A percentile compares a stretch with the other conserved stretches of the same genome.
phyloP scores from a whole-genome alignment of 2,888 invertebrate species.

The Orchesella flavescens region DNA sequence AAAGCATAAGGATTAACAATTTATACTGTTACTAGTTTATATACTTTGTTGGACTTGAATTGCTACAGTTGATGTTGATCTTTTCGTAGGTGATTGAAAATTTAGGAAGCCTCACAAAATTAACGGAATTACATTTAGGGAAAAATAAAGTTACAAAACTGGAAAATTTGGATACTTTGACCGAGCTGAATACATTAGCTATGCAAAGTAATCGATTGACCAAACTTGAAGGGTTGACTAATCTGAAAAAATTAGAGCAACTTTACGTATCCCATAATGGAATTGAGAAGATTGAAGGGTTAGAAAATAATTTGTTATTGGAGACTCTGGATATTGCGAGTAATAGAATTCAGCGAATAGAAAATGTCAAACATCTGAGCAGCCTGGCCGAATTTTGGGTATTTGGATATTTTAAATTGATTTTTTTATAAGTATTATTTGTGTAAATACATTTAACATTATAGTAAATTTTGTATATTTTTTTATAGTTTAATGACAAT shows the following conservation, averaged over 20 bases:
- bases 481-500: conserved; percentile 90
- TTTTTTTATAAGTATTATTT: neutral
- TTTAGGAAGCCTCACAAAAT: conserved; percentile 82
- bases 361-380: conserved; percentile 84
- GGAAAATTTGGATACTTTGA: conserved; percentile 84
- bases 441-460: conserved; percentile 13
- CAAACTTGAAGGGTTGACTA: conserved; percentile 89
- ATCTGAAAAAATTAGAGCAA: conserved; percentile 84
- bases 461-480: conserved; percentile 38
- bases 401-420: conserved; percentile 73
- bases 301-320: conserved; percentile 81
- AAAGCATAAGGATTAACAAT: conserved; percentile 11
- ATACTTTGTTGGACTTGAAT: too few species aligned
- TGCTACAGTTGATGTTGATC: too few species aligned
- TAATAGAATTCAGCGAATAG: conserved; percentile 87
- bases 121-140: conserved; percentile 89
- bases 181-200: conserved; percentile 85
- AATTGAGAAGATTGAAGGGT: conserved; percentile 84
- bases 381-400: conserved; percentile 97
- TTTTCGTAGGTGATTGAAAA: conserved; percentile 87
- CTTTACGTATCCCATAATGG: conserved; percentile 96
- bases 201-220: conserved; percentile 92
- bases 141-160: conserved; percentile 96
- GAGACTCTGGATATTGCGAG: conserved; percentile 92
- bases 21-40: neutral